Conservation (phyloP, 2,113 vertebrate genomes). For the Pluvialis apricaria region DNA sequence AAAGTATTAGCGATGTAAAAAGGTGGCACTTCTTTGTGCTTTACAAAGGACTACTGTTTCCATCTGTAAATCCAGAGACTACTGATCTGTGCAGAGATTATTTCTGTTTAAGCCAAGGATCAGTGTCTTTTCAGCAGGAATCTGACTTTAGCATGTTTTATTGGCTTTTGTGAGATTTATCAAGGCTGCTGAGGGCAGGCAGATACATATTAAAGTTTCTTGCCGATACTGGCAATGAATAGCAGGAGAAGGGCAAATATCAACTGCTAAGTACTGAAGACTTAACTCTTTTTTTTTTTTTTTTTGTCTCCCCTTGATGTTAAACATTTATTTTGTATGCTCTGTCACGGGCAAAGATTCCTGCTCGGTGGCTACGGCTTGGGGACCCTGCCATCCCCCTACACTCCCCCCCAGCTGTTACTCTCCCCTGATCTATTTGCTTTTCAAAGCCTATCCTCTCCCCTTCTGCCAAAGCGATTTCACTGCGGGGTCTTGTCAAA, state of each 20-base stretch:
- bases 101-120: conserved; percentile 69
- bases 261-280: conserved; percentile 26
- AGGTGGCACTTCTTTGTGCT: conserved; percentile 42
- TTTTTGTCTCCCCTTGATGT: conserved; percentile 4
- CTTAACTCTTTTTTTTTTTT: neutral
- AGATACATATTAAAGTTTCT: conserved; percentile 64
- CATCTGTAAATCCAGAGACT: conserved; percentile 62
- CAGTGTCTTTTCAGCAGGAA: conserved; percentile 64
- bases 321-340: conserved; percentile 59
- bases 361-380: neutral
- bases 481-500: conserved; percentile 61
- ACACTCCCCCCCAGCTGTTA: conserved; percentile 56
- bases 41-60: conserved; percentile 66
- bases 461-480: conserved; percentile 68
- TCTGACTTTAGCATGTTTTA: conserved; percentile 62
- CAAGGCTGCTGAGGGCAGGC: conserved; percentile 58
- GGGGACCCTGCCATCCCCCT: neutral
- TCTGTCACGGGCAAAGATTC: conserved; percentile 54
- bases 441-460: conserved; percentile 63
- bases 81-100: conserved; percentile 63
- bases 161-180: conserved; percentile 60
- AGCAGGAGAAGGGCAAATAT: neutral
- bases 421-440: conserved; percentile 53
- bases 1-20: conserved; percentile 32
- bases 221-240: conserved; percentile 44